A percentile compares a stretch with the other conserved stretches of the same genome.
These are phyloP conservation scores for Zaprionus inermis DNA, from an alignment of 1,140 invertebrate genomes.

Conservation along the genomic window DNA sequence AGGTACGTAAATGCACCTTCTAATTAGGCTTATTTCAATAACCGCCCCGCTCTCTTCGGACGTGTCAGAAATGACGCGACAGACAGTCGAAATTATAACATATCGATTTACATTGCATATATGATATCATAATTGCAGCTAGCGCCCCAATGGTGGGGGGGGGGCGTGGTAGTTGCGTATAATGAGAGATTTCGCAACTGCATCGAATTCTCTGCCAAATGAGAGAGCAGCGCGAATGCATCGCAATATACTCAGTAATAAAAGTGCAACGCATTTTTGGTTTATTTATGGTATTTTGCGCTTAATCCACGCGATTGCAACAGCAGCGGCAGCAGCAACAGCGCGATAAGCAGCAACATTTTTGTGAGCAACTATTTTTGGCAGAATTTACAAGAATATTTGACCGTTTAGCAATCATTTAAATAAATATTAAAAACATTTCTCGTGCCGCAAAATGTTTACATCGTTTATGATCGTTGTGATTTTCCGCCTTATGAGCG, in stretches of 20 bases:
- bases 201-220: not conserved
- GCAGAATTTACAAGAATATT: not conserved
- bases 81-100: slow-evolving; percentile 10
- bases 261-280: not conserved
- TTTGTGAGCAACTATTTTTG: not conserved
- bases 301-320: not conserved
- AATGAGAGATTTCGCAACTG: slow-evolving; percentile 7
- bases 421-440: slow-evolving; percentile 9
- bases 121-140: slow-evolving; percentile 13
- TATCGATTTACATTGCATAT: slow-evolving; percentile 1
- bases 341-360: not conserved
- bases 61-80: slow-evolving; percentile 3
- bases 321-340: not conserved
- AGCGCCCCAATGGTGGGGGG: too few relatives aligned
- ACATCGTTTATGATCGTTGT: not conserved
- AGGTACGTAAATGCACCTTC: slow-evolving; percentile 23
- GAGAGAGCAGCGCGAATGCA: not conserved
- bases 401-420: not conserved
- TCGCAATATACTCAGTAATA: not conserved
- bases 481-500: not conserved
- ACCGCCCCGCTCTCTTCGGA: not conserved
- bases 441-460: not conserved
- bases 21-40: slow-evolving; percentile 16
- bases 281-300: slow-evolving; percentile 1
- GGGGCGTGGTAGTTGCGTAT: not conserved